Percentiles rank a stretch among this genome's conserved stretches.
Evolutionary conservation across 2,888 invertebrate species (phyloP).

Genomic region (Lobophora halterata): DNA sequence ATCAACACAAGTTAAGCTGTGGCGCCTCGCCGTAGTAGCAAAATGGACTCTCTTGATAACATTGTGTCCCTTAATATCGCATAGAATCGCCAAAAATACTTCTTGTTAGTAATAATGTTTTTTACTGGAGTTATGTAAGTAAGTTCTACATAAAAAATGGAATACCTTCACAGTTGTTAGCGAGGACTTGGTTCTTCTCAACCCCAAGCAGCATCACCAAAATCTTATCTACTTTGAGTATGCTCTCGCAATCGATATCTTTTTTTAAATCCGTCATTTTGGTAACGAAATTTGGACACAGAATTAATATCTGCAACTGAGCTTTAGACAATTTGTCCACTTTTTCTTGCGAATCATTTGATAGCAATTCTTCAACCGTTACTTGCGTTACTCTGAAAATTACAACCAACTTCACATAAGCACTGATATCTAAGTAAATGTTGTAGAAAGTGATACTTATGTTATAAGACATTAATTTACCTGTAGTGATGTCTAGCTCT

Average conservation of each 20-base stretch:
- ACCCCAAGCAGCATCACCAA: constrained; percentile 91
- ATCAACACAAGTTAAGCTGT: too few species aligned
- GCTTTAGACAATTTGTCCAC: constrained; percentile 82
- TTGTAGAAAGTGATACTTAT: too few species aligned
- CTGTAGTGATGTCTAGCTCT: constrained; percentile 90
- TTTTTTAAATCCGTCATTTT: constrained; percentile 79
- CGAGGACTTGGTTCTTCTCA: constrained; percentile 85
- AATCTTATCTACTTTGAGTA: constrained; percentile 86
- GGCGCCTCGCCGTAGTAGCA: too few species aligned
- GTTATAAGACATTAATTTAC: constrained; percentile 63
- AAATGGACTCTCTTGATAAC: too few species aligned
- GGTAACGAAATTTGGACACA: constrained; percentile 88
- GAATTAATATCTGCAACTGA: constrained; percentile 88
- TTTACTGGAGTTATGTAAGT: too few species aligned
- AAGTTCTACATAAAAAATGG: too few species aligned
- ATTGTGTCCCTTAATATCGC: too few species aligned
- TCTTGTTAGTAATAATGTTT: too few species aligned
- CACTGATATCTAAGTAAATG: too few species aligned
- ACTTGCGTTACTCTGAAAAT: constrained; percentile 89
- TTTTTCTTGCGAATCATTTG: constrained; percentile 73
- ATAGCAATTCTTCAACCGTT: constrained; percentile 85
- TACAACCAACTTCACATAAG: too few species aligned
- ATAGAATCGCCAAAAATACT: too few species aligned
- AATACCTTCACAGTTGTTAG: constrained; percentile 85
- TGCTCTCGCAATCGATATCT: constrained; percentile 76